Conservation (phyloP, 2,113 vertebrate species). For the Alces alces region DNA sequence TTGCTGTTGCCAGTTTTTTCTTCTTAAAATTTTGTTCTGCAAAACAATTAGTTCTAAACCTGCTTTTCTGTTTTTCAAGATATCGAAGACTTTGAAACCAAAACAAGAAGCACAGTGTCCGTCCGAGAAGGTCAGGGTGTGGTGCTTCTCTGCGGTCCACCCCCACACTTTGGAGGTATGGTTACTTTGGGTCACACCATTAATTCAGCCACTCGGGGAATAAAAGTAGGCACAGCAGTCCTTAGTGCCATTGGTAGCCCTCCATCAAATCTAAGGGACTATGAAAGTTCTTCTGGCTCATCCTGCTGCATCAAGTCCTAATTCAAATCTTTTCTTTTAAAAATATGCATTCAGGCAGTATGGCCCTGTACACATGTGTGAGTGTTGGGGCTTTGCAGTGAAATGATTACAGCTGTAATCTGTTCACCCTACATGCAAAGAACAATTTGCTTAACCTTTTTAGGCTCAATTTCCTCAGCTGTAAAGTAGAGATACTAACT, state of each 20-base stretch:
- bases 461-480: background rate
- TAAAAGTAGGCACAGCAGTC: background rate
- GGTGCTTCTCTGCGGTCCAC: constrained; percentile 89
- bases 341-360: background rate
- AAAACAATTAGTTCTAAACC: background rate
- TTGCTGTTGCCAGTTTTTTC: background rate
- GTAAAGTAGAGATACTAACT: background rate
- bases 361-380: too few relatives aligned
- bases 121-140: constrained; percentile 92
- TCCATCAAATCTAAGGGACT: background rate
- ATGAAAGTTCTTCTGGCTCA: background rate
- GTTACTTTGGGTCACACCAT: background rate
- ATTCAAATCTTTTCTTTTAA: background rate
- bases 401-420: background rate
- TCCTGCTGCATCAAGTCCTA: too few relatives aligned
- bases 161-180: constrained; percentile 88
- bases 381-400: rapidly evolving
- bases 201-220: rapidly evolving
- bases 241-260: rapidly evolving
- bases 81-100: constrained; percentile 88
- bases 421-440: background rate
- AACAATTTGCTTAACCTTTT: background rate
- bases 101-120: constrained; percentile 83
- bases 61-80: constrained; percentile 76
- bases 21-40: background rate